These are phyloP conservation scores for Camelus bactrianus DNA, from an alignment of 2,113 vertebrate species.

Conservation along the genomic window DNA sequence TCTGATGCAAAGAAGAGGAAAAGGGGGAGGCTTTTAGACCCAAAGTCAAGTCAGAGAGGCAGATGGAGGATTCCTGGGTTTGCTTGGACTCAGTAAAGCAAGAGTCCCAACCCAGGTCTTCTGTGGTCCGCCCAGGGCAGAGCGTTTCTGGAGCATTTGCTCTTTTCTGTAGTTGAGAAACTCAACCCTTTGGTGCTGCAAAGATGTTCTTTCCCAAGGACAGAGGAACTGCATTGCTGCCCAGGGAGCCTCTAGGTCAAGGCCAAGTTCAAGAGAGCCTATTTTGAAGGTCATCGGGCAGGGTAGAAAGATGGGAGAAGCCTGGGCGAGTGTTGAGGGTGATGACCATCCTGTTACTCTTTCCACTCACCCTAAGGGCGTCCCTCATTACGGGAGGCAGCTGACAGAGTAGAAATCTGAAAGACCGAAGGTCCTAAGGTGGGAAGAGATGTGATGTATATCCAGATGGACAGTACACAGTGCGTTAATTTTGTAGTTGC, in stretches of 20 bases:
- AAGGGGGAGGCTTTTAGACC: background rate
- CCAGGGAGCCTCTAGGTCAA: background rate
- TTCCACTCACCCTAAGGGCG: too few relatives aligned
- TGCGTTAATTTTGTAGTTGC: background rate
- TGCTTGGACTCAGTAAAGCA: background rate
- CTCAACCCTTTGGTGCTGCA: background rate
- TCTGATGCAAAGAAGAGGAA: background rate
- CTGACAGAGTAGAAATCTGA: background rate
- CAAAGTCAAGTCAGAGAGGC: background rate
- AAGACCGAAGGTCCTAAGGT: background rate
- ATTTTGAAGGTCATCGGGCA: background rate
- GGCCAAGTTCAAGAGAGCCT: background rate
- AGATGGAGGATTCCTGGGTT: too few relatives aligned
- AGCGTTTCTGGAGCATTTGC: background rate
- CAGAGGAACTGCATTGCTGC: background rate
- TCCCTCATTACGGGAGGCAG: background rate
- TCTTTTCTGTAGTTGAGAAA: background rate
- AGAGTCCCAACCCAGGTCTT: background rate
- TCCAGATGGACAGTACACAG: background rate
- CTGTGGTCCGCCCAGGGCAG: background rate
- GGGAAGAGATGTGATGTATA: background rate
- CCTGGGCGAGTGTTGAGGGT: background rate
- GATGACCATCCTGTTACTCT: background rate
- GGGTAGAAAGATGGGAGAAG: background rate
- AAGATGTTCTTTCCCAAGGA: background rate